Evolutionary conservation across 2,113 vertebrate genomes (phyloP).

Genomic region (Chrysochloris asiatica): DNA sequence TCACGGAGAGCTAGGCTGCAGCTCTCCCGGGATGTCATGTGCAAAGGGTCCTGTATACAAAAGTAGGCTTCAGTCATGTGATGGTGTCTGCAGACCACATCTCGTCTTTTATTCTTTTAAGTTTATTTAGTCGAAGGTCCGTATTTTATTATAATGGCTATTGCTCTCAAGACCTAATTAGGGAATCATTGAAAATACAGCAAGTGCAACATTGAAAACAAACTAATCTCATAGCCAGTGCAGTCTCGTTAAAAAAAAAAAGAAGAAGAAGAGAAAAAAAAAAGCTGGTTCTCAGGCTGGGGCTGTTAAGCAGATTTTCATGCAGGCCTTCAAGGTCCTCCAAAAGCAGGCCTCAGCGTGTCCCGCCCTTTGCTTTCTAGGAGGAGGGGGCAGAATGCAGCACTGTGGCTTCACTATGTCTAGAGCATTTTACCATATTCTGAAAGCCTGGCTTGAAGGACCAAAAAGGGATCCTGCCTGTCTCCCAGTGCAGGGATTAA

Average conservation of each 20-base stretch:
- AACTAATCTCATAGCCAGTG: neutral
- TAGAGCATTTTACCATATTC: constrained; percentile 39
- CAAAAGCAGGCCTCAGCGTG: constrained; percentile 35
- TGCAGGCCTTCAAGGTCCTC: constrained; percentile 60
- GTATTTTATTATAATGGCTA: constrained; percentile 32
- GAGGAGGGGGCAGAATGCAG: neutral
- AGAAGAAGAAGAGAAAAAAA: neutral
- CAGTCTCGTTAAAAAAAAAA: neutral
- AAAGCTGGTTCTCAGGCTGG: constrained; percentile 45
- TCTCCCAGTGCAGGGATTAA: constrained; percentile 60
- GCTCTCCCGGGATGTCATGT: neutral
- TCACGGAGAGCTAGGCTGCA: neutral
- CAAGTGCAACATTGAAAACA: neutral
- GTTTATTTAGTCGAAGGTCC: constrained; percentile 50
- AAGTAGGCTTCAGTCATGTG: no score
- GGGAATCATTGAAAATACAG: constrained; percentile 18
- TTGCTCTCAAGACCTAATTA: neutral
- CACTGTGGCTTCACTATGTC: no score
- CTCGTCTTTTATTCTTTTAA: constrained; percentile 18
- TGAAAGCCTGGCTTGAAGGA: constrained; percentile 56
- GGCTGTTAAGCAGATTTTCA: constrained; percentile 67
- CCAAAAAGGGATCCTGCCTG: constrained; percentile 54
- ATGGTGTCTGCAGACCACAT: constrained; percentile 25
- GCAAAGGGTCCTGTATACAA: no score
- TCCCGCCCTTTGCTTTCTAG: constrained; percentile 51